Evolutionary conservation across 2,113 vertebrate genomes (phyloP).

Genomic region (Tauraco erythrolophus): DNA sequence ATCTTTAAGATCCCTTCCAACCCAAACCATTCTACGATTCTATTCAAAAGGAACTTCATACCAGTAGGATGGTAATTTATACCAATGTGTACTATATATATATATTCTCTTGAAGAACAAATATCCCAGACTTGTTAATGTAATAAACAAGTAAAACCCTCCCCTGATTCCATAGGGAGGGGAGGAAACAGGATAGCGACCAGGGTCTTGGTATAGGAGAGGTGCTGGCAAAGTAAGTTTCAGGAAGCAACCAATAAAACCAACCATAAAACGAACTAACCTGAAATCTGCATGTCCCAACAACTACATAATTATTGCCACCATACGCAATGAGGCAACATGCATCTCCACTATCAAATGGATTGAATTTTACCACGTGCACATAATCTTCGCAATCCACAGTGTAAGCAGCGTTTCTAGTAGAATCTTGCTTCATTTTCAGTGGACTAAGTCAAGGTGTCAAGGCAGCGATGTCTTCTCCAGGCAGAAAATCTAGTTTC

Average conservation of each 20-base stretch:
- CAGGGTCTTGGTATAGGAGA: background rate
- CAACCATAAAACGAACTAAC: slow-evolving; percentile 71
- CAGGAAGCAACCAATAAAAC: background rate
- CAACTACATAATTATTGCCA: slow-evolving; percentile 89
- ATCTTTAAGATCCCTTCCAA: background rate
- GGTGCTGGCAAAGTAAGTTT: background rate
- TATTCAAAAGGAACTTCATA: background rate
- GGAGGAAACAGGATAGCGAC: background rate
- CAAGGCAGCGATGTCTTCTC: background rate
- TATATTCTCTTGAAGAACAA: background rate
- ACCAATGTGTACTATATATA: background rate
- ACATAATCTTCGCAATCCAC: slow-evolving; percentile 93
- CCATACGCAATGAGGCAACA: slow-evolving; percentile 92
- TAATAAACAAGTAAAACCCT: background rate
- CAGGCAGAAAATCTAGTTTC: slow-evolving; percentile 3
- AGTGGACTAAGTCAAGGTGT: background rate
- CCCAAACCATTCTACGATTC: background rate
- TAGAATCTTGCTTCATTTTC: slow-evolving; percentile 87
- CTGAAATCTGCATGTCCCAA: slow-evolving; percentile 91
- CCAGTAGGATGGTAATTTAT: background rate
- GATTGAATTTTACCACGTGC: slow-evolving; percentile 94
- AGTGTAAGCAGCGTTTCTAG: slow-evolving; percentile 84
- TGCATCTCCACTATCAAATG: slow-evolving; percentile 85
- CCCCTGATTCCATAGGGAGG: background rate
- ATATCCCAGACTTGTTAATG: background rate